Base-by-base conservation (phyloP, 2,797 vertebrate genomes). In the Austrolebias charrua region DNA sequence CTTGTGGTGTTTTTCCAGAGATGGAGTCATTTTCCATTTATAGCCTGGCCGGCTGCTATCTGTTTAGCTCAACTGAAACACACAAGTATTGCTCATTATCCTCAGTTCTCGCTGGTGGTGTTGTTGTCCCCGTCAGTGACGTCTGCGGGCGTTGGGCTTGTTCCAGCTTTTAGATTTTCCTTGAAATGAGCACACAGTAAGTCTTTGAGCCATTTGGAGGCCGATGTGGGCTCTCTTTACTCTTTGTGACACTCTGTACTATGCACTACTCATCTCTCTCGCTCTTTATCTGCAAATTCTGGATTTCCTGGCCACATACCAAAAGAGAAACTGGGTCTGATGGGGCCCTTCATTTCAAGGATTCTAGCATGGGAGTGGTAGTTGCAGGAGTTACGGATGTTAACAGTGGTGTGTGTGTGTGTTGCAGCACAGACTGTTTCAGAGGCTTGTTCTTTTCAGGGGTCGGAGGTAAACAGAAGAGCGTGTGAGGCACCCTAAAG, bases 11-110 rank as follows among this genome's bases (percentile, higher is more conserved):
- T 83, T 86, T 86, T 84, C 79, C 78, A 78, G 73, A 75, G 86
- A 89, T 92, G 88, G 90, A 88, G 88, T 92, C 88, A 91, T 89
- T 81, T 91, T 92, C 89, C 89, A 89, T 91, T 90, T 89, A 88
- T 91, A 91, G 88, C 87, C 75, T 57, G 72, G 77, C 81, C 69
- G 80, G 86, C 90, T 90, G 87, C 79, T 86, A 83, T 86, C 86
- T 86, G 81, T 84, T 82, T 76, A 81, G 79, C 80, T 80, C 71
- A 67, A 10, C 74, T 76, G 80, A 83, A 80, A 78, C 75, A 60
- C 43, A n/a, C 69, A 81, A 79, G 82, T 85, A 79, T 82, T 79
- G 69, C 71, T 87, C 81, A 77, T 83, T 64, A 70, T 83, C 63
- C 75, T 69, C 61, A 51, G 58, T 80, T 83, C 65, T 82, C 28